Conservation (phyloP, 2,797 vertebrate genomes). For the Carduelis carduelis region DNA sequence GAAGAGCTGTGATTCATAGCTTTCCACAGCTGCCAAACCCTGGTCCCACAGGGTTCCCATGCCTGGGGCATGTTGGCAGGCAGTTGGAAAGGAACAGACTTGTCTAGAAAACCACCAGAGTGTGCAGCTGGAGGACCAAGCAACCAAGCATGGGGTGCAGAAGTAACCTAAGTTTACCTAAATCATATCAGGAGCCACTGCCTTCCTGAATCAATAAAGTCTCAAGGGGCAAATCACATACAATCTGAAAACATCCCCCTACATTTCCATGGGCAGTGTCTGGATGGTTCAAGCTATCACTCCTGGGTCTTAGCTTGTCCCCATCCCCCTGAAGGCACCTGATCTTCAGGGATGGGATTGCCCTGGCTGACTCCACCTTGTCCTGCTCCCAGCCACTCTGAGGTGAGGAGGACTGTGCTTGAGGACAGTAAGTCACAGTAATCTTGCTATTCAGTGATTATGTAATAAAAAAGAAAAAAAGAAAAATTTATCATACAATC, state of each 20-base stretch:
- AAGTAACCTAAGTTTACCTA: background rate
- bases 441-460: background rate
- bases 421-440: background rate
- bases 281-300: background rate
- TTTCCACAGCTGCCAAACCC: background rate
- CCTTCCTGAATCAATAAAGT: background rate
- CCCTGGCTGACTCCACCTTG: background rate
- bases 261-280: rapidly evolving
- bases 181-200: background rate
- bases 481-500: background rate
- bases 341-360: background rate
- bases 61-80: background rate
- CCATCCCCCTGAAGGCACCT: rapidly evolving
- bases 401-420: background rate
- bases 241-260: background rate
- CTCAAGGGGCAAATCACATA: background rate
- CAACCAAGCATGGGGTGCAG: background rate
- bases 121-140: background rate
- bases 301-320: rapidly evolving
- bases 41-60: background rate
- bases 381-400: rapidly evolving
- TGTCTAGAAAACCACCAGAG: background rate
- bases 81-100: background rate
- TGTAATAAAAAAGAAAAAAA: background rate
- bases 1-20: background rate